Evolutionary conservation across 1,140 invertebrate genomes (phyloP), one percentile per base, ranked within the genome.

Genomic region (Pseudomyrmex pallidus): DNA sequence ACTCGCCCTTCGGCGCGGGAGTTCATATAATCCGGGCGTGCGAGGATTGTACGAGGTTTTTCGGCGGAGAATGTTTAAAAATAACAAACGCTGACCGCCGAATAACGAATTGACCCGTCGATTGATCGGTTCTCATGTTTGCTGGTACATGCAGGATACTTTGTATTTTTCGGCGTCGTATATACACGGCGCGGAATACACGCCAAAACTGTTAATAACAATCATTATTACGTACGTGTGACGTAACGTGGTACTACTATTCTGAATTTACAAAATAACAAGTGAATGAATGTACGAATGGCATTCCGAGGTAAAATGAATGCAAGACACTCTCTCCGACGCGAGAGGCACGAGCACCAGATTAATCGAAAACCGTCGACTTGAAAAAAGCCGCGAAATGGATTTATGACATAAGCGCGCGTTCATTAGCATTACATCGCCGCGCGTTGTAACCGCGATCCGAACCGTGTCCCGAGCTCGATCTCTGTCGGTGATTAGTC

Each of bases 401-500:
- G 44, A 80, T 80, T 80, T 80, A 80, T 72, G 76, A 80, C 44
- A 56, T 80, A 80, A 80, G 66, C 25, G 20, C 46, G 76, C 76
- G 10, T 80, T 80, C 76, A 70, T 80, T 70, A 80, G 66, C 66
- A 70, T 80, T 70, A 80, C 44, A 35, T 59, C 20, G 64, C 52
- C 52, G 52, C 72, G 20, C 46, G 56, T 13, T 83, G 48, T 48
- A 74, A 25, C 13, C 10, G 50, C 20, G 17, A n/a, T 17, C 20
- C 20, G 22, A n/a, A 17, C 22, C 20, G 56, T 17, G 12, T 64
- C 25, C 15, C 25, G 15, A 17, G 12, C 56, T 56, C 7, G 84
- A 87, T 77, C 48, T 72, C 66, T 15, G 72, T 83, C 66, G 52
- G 50, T 73, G 56, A 86, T 84, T 86, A 86, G 61, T 83, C 73